A percentile compares a stretch with the other conserved stretches of the same genome.
Conservation (phyloP, 2,888 invertebrate genomes). For the Pimpla rufipes region DNA sequence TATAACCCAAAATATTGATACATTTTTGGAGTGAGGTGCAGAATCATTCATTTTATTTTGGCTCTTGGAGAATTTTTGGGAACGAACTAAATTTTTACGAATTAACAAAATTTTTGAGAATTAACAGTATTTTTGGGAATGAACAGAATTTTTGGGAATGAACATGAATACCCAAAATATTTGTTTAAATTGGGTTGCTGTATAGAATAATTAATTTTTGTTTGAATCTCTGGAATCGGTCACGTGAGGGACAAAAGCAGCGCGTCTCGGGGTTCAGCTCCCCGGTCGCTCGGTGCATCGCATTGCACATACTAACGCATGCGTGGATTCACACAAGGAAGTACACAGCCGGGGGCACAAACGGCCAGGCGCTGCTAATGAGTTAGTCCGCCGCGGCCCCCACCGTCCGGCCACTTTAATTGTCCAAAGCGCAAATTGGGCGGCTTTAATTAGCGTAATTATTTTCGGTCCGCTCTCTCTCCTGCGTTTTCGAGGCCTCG, state of each 20-base stretch:
- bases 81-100: too few species aligned
- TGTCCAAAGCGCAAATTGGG: conserved; percentile 82
- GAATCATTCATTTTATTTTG: too few species aligned
- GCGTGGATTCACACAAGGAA: conserved; percentile 68
- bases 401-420: conserved; percentile 74
- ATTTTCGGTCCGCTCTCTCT: conserved; percentile 73
- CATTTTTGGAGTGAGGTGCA: too few species aligned
- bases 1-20: too few species aligned
- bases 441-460: conserved; percentile 84
- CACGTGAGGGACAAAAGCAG: conserved; percentile 34
- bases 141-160: too few species aligned
- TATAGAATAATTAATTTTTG: too few species aligned
- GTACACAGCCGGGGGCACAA: conserved; percentile 65
- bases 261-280: conserved; percentile 25
- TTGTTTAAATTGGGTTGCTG: too few species aligned
- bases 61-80: too few species aligned
- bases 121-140: too few species aligned
- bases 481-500: conserved; percentile 53
- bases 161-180: too few species aligned
- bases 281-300: conserved; percentile 6
- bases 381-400: conserved; percentile 74
- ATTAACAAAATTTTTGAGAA: too few species aligned
- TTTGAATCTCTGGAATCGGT: too few species aligned
- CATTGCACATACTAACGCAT: conserved; percentile 44
- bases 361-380: conserved; percentile 72